phyloP scores from a whole-genome alignment of 2,888 invertebrate species.

The Chesias legatella region DNA sequence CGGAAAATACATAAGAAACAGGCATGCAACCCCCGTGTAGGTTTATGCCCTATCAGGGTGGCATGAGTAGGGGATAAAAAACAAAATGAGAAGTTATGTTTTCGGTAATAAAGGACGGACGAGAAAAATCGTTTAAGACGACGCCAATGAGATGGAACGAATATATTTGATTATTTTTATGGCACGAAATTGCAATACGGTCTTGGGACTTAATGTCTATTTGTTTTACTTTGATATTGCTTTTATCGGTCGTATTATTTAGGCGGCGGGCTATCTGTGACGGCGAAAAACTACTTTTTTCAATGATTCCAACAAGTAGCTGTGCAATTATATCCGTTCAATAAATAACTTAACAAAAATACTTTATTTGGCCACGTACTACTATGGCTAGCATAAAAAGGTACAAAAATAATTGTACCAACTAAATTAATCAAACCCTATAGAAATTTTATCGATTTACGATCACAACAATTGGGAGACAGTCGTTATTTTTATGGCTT shows the following conservation, averaged over 20 bases:
- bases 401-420: slow-evolving; percentile 23
- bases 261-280: slow-evolving; percentile 32
- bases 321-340: no score
- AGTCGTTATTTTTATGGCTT: slow-evolving; percentile 75
- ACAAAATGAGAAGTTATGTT: slow-evolving; percentile 81
- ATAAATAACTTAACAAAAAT: no score
- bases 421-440: slow-evolving; percentile 46
- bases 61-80: slow-evolving; percentile 77
- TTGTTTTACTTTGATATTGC: slow-evolving; percentile 73
- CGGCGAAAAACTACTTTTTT: slow-evolving; percentile 5
- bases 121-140: slow-evolving; percentile 80
- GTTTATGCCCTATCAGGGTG: slow-evolving; percentile 60
- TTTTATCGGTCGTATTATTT: slow-evolving; percentile 49
- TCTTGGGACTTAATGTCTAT: slow-evolving; percentile 65
- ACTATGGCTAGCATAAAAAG: no score
- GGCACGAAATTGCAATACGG: slow-evolving; percentile 74
- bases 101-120: slow-evolving; percentile 79
- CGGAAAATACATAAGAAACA: slow-evolving; percentile 68
- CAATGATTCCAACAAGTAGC: background rate
- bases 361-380: no score
- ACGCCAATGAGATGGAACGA: slow-evolving; percentile 79
- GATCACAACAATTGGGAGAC: slow-evolving; percentile 60
- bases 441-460: slow-evolving; percentile 56
- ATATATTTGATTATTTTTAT: slow-evolving; percentile 81
- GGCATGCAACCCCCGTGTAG: slow-evolving; percentile 66